Evolutionary conservation across 2,797 vertebrate genomes (phyloP), one percentile per base, ranked within the genome.

Genomic region (Alfaro cultratus): DNA sequence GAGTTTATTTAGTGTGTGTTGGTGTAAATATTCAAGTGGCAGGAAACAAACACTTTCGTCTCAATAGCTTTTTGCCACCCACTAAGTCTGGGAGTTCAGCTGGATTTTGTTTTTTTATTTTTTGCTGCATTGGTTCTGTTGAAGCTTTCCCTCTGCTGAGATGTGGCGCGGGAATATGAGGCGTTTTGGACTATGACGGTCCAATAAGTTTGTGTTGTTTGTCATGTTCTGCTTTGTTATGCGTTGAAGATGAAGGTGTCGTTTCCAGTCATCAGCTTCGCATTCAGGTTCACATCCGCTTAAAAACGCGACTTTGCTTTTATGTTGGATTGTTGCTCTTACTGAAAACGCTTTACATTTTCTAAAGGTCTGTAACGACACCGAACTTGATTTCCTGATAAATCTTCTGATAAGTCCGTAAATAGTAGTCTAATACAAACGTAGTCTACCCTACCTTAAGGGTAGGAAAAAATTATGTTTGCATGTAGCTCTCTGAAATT

Each of bases 171-270:
- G 75, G 68, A 76, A 84, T 78, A 87, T 86, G 80, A 86, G 83
- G 81, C 84, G 57, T 86, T 86, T 74, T 60, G 76, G 73, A 15
- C 67, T 88, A 90, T 81, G 88, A 90, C 81, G 51, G 80, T 84
- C 55, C n/a, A 29, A 76, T 80, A 39, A 3, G 62, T 21, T 41
- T 68, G 79, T 76, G 76, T 80, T 74, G 43, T 60, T 34, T 45
- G 67, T 83, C 0, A 18, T 36, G 23, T 80, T 26, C 11, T 70
- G 39, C 21, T 13, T 43, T 70, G 23, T n/a, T 26, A n/a, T n/a
- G 6, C 4, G 26, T 15, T 15, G 2, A 26, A 39, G 62, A 18
- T 67, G 13, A 55, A 55, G 53, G 26, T 1, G 26, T 4, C 5
- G 53, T n/a, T 26, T 55, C 49, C 7, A 1, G 47, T 6, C 23